Base-by-base conservation (phyloP, 1,140 invertebrate species). In the Protaetia brevitarsis region DNA sequence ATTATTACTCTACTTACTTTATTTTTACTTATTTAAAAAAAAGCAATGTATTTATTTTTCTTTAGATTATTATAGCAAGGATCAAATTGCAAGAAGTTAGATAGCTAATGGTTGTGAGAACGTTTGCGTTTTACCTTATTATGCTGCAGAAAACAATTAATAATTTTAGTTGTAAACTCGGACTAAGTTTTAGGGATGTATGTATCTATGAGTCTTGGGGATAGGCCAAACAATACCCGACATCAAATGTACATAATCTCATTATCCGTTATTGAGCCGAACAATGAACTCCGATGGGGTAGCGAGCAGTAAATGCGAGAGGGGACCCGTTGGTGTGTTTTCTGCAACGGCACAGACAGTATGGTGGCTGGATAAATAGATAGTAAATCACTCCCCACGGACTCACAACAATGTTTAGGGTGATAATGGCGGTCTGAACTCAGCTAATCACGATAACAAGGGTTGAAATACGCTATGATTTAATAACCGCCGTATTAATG, bases 401-500 rank as follows among this genome's bases (percentile, higher is more conserved):
- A 30, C n/a, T 59, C 28, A 16, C 57, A 16, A 10, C 57, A 59
- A 59, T 59, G 57, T 59, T 59, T 30, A 59, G 57, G 57, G 57
- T 59, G 57, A 59, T 59, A 59, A 59, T 59, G 57, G 57, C 57
- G 57, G 57, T 59, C 28, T 27, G 57, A 59, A 59, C 23, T 30
- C 57, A 16, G 57, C 57, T 59, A 59, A 59, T 59, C 57, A 59
- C 28, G 57, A 59, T 59, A 59, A 59, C 57, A 59, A 59, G 57
- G 57, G 57, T 59, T 30, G 57, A 59, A 59, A 59, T 59, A 59
- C 57, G 57, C 23, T 59, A 59, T 59, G 57, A 59, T 59, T 59
- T 59, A 59, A 59, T 59, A 59, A 59, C 57, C 57, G 57, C 57
- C 34, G 34, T 59, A 59, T 59, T 23, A 59, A 59, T 59, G 57